These are phyloP conservation scores for Megaceryle alcyon DNA, from an alignment of 2,797 vertebrate genomes.

Conservation along the genomic window DNA sequence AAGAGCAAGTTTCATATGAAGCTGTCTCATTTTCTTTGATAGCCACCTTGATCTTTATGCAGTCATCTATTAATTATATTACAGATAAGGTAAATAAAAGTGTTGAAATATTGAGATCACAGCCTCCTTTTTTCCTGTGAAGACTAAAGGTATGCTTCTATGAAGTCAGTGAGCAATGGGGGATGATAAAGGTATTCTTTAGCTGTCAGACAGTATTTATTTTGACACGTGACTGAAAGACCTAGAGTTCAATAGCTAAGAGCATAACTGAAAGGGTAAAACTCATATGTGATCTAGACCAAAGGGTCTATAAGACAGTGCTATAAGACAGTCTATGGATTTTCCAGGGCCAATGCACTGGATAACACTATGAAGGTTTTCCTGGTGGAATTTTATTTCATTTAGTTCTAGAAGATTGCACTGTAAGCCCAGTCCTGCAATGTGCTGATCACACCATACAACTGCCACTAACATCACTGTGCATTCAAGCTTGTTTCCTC, in stretches of 20 bases:
- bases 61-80: conserved; percentile 84
- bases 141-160: conserved; percentile 73
- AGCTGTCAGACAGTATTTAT: conserved; percentile 63
- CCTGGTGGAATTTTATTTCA: not conserved
- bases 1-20: conserved; percentile 76
- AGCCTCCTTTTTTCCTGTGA: conserved; percentile 77
- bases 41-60: conserved; percentile 79
- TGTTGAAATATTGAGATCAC: conserved; percentile 78
- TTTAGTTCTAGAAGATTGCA: not conserved
- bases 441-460: not conserved
- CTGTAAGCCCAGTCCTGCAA: not conserved
- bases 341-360: not conserved
- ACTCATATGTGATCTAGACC: conserved; percentile 3
- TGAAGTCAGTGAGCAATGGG: conserved; percentile 70
- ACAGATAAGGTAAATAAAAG: conserved; percentile 84
- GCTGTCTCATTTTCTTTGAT: conserved; percentile 79
- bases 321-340: not conserved
- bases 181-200: conserved; percentile 62
- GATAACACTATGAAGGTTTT: not conserved
- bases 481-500: not conserved
- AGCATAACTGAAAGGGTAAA: conserved; percentile 29
- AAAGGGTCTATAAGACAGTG: not conserved
- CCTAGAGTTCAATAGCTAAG: conserved; percentile 50
- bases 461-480: not conserved
- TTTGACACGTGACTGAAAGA: conserved; percentile 73